Conservation (phyloP, 1,140 invertebrate species). For the Platorchestia sp. region DNA sequence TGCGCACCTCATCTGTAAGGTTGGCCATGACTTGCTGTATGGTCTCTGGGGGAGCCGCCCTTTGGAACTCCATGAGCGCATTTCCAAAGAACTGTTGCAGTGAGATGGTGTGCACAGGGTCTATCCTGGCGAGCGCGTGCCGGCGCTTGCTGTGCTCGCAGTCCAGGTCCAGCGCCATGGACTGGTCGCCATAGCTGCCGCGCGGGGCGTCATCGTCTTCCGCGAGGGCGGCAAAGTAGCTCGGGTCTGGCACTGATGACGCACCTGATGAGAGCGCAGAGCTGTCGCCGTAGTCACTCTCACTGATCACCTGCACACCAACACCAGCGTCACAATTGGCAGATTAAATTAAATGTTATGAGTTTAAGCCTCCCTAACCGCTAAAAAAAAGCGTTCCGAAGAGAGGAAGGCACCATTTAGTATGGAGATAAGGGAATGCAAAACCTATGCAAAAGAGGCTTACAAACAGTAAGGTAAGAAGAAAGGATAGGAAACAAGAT, state of each 20-base stretch:
- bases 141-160: slow-evolving; percentile 71
- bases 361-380: too few species aligned
- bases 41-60: not conserved
- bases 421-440: too few species aligned
- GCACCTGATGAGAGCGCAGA: not conserved
- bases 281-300: slow-evolving; percentile 7
- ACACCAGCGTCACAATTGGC: not conserved
- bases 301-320: slow-evolving; percentile 1
- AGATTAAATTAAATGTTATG: too few species aligned
- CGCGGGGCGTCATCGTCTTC: not conserved
- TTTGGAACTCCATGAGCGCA: slow-evolving; percentile 62
- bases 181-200: slow-evolving; percentile 57
- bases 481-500: too few species aligned
- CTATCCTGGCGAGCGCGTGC: slow-evolving; percentile 76
- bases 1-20: slow-evolving; percentile 41
- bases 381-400: too few species aligned
- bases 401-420: too few species aligned
- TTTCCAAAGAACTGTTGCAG: slow-evolving; percentile 60
- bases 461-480: too few species aligned
- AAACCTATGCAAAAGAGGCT: too few species aligned
- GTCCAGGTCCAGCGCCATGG: slow-evolving; percentile 64
- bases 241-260: not conserved
- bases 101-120: slow-evolving; percentile 78
- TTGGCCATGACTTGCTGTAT: slow-evolving; percentile 34
- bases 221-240: not conserved